These are phyloP conservation scores for Drosophila helvetica DNA, from an alignment of 2,888 invertebrate genomes.

Conservation along the genomic window DNA sequence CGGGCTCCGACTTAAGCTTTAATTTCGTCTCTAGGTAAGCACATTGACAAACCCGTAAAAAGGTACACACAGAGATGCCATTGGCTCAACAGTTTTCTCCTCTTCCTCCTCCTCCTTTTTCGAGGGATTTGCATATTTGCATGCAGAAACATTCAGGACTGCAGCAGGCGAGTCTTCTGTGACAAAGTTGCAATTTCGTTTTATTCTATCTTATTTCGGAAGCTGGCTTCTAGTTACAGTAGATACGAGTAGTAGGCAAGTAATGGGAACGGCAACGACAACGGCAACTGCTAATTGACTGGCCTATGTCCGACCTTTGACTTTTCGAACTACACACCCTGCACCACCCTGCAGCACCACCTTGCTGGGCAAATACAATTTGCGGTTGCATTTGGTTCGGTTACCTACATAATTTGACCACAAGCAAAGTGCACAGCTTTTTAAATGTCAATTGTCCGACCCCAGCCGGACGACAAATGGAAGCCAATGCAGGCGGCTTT, in stretches of 20 bases:
- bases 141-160: constrained; percentile 34
- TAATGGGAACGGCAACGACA: constrained; percentile 54
- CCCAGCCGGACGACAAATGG: constrained; percentile 21
- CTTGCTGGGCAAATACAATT: constrained; percentile 66
- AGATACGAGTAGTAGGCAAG: constrained; percentile 6
- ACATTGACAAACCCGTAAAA: constrained; percentile 69
- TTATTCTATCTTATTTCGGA: constrained; percentile 74
- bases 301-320: constrained; percentile 70
- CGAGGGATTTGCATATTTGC: constrained; percentile 65
- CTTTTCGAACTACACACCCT: constrained; percentile 35
- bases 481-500: constrained; percentile 38
- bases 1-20: constrained; percentile 29
- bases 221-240: constrained; percentile 59
- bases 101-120: constrained; percentile 23
- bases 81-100: constrained; percentile 14
- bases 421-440: constrained; percentile 55
- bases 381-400: constrained; percentile 66
- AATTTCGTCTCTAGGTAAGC: constrained; percentile 40
- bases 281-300: constrained; percentile 74
- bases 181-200: constrained; percentile 71
- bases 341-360: neutral
- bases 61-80: constrained; percentile 47
- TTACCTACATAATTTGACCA: constrained; percentile 62
- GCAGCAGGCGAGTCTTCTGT: constrained; percentile 21
- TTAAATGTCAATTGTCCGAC: constrained; percentile 37